Evolutionary conservation across 1,140 invertebrate genomes (phyloP).

Genomic region (Drosophila ogumai): DNA sequence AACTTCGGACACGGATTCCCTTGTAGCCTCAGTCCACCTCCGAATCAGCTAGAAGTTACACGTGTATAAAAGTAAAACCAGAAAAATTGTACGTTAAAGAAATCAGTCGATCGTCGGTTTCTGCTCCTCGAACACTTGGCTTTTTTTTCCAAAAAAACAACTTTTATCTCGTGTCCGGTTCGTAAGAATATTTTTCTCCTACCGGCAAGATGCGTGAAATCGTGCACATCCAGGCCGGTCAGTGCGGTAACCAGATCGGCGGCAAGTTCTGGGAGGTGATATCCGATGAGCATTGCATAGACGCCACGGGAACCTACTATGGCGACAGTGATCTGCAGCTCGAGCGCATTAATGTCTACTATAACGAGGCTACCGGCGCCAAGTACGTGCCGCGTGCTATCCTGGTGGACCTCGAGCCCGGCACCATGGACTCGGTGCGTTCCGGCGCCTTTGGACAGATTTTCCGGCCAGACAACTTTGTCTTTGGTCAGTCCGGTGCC

Average conservation of each 20-base stretch:
- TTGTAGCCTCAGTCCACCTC: slow-evolving; percentile 22
- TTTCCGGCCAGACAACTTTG: slow-evolving; percentile 93
- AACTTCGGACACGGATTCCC: not conserved
- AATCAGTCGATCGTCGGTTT: slow-evolving; percentile 27
- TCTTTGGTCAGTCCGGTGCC: slow-evolving; percentile 89
- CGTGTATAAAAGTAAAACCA: slow-evolving; percentile 18
- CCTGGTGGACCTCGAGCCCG: slow-evolving; percentile 94
- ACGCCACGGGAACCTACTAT: slow-evolving; percentile 94
- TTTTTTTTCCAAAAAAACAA: slow-evolving; percentile 15
- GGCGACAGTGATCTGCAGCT: slow-evolving; percentile 95
- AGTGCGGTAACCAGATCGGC: slow-evolving; percentile 96
- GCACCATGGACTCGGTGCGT: slow-evolving; percentile 93
- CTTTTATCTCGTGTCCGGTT: slow-evolving; percentile 8
- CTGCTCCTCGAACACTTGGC: not conserved
- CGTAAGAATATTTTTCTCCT: not conserved
- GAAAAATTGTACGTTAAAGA: slow-evolving; percentile 66
- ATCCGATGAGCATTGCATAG: slow-evolving; percentile 95
- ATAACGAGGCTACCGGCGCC: slow-evolving; percentile 94
- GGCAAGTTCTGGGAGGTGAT: slow-evolving; percentile 92
- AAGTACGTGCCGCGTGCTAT: slow-evolving; percentile 96
- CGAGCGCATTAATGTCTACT: slow-evolving; percentile 96
- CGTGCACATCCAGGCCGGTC: slow-evolving; percentile 92
- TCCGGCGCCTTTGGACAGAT: slow-evolving; percentile 91
- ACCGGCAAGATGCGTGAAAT: slow-evolving; percentile 90
- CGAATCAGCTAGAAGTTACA: slow-evolving; percentile 37